Evolutionary conservation across 2,797 vertebrate genomes (phyloP).

Genomic region (Petrocephalus sullivani): DNA sequence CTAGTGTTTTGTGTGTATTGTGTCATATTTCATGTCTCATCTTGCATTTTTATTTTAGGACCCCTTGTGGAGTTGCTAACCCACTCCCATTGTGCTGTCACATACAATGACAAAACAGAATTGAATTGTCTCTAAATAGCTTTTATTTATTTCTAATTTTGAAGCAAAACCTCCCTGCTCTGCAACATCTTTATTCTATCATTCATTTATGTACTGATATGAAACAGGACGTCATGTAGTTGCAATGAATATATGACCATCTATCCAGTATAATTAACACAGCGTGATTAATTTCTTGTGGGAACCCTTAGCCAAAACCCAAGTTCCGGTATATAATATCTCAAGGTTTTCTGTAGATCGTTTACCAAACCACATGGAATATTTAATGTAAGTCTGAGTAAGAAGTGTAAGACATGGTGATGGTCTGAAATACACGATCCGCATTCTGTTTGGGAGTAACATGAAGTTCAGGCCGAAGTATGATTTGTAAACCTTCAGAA

Average conservation of each 20-base stretch:
- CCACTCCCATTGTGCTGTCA: neutral
- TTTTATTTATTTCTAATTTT: neutral
- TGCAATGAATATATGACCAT: neutral
- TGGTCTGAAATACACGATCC: neutral
- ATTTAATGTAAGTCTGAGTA: neutral
- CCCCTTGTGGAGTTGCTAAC: neutral
- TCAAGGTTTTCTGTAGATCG: neutral
- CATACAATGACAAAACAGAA: neutral
- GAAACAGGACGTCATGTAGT: neutral
- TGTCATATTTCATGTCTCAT: neutral
- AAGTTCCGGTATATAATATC: neutral
- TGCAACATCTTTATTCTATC: neutral
- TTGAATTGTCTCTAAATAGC: neutral
- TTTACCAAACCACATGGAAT: neutral
- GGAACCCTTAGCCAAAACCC: neutral
- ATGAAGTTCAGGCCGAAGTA: neutral
- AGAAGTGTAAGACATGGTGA: neutral
- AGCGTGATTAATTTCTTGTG: neutral
- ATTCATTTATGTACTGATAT: neutral
- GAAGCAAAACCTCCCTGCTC: neutral
- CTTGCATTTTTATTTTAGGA: neutral
- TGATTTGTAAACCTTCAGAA: neutral
- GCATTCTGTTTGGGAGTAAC: neutral
- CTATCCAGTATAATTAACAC: neutral
- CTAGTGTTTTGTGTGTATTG: neutral